Conservation (phyloP, 2,888 invertebrate species). For the Nephrotoma flavescens region DNA sequence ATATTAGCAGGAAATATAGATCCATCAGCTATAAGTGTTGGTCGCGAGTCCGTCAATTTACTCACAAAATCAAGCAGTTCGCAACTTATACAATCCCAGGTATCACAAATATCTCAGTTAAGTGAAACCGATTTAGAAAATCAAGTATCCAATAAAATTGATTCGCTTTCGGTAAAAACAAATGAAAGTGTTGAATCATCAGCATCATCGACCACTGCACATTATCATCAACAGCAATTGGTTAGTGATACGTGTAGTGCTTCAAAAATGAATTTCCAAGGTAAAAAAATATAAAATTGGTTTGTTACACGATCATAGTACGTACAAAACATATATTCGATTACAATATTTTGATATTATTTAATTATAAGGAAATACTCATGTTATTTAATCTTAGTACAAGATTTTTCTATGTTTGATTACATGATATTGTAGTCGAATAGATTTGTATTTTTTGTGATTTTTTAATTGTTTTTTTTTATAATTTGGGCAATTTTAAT, state of each 20-base stretch:
- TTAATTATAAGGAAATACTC: background rate
- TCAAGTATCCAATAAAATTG: background rate
- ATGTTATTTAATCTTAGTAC: no score
- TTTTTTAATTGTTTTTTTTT: background rate
- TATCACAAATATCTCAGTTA: conserved; percentile 5
- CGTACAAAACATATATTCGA: background rate
- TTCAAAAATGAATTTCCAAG: background rate
- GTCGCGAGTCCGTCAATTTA: conserved; percentile 26
- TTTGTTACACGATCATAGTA: background rate
- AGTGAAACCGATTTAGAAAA: background rate
- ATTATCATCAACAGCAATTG: background rate
- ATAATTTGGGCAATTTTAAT: no score
- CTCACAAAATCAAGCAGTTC: conserved; percentile 19
- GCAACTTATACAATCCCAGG: conserved; percentile 19
- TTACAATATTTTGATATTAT: background rate
- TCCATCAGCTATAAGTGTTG: conserved; percentile 35
- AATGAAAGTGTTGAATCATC: conserved; percentile 1
- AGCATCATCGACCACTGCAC: background rate
- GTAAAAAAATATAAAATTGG: background rate
- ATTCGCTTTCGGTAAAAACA: background rate
- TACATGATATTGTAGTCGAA: background rate
- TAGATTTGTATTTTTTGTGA: background rate
- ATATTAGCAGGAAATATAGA: conserved; percentile 57
- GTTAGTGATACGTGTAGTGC: background rate
- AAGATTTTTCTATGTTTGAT: background rate